Conservation (phyloP, 2,113 vertebrate species). For the Cavia porcellus region DNA sequence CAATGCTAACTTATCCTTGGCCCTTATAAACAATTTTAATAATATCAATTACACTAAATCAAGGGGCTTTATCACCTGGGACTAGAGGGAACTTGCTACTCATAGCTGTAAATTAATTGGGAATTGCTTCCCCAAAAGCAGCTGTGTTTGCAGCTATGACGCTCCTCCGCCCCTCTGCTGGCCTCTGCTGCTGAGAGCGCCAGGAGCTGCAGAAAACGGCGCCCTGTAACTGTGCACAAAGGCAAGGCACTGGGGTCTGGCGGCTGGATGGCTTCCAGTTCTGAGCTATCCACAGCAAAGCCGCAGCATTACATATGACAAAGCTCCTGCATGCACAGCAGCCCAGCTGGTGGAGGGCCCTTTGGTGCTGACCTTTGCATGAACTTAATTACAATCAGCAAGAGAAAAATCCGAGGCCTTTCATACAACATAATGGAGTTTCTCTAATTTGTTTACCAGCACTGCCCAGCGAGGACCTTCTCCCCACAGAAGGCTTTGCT, state of each 20-base stretch:
- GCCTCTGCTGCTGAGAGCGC: not conserved
- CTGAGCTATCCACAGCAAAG: slow-evolving; percentile 71
- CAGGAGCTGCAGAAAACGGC: slow-evolving; percentile 14
- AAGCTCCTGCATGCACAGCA: slow-evolving; percentile 53
- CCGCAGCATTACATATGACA: slow-evolving; percentile 80
- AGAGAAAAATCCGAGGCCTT: slow-evolving; percentile 81
- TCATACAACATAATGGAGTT: slow-evolving; percentile 71
- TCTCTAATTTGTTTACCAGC: slow-evolving; percentile 76
- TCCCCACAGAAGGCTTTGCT: slow-evolving; percentile 48
- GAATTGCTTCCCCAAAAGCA: slow-evolving; percentile 64
- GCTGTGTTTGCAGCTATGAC: slow-evolving; percentile 34
- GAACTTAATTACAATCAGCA: slow-evolving; percentile 81
- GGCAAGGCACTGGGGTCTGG: slow-evolving; percentile 63
- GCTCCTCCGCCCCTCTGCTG: not conserved
- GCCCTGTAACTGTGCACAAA: slow-evolving; percentile 31
- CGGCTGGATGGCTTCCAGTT: slow-evolving; percentile 63
- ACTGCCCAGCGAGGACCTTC: slow-evolving; percentile 58
- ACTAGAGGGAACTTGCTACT: not conserved
- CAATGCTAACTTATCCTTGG: slow-evolving; percentile 22
- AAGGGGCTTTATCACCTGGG: slow-evolving; percentile 12
- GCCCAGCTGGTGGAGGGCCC: slow-evolving; percentile 28
- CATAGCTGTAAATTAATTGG: slow-evolving; percentile 54
- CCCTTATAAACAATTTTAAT: slow-evolving; percentile 39
- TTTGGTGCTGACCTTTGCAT: slow-evolving; percentile 75
- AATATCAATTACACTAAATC: slow-evolving; percentile 55